These are phyloP conservation scores for Rhincodon typus DNA, from an alignment of 2,797 vertebrate genomes.

Conservation along the genomic window DNA sequence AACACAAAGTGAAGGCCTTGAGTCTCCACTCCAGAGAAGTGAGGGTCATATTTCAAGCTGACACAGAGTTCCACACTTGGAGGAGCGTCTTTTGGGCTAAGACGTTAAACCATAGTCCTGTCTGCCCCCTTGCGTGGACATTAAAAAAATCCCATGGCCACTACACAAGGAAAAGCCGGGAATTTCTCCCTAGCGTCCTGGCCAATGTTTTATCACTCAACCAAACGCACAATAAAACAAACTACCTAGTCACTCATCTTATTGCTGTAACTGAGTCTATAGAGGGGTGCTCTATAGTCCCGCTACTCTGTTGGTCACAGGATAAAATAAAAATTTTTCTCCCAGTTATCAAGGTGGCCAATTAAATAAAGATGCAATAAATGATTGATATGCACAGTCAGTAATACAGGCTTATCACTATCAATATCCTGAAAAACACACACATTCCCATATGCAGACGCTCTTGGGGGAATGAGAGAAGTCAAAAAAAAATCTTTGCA, in stretches of 20 bases:
- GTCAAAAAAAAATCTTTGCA: no score
- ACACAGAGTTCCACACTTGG: neutral
- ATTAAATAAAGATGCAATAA: no score
- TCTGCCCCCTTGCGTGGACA: neutral
- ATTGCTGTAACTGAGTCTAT: neutral
- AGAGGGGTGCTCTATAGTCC: no score
- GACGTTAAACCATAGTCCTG: neutral
- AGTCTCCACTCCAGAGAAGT: neutral
- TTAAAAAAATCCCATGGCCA: neutral
- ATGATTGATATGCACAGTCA: no score
- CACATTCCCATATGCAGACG: no score
- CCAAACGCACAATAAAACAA: neutral
- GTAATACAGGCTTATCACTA: no score
- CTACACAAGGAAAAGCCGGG: neutral
- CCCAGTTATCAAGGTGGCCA: no score
- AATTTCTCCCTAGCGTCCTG: neutral
- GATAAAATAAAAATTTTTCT: no score
- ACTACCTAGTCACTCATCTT: neutral
- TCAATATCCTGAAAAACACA: no score
- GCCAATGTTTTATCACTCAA: neutral
- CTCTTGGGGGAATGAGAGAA: no score
- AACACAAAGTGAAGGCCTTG: neutral
- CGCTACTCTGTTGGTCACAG: no score
- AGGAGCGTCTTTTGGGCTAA: neutral
- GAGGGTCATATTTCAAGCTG: neutral